These are phyloP conservation scores for Gymnothorax javanicus DNA, from an alignment of 2,797 vertebrate species.

Conservation along the genomic window DNA sequence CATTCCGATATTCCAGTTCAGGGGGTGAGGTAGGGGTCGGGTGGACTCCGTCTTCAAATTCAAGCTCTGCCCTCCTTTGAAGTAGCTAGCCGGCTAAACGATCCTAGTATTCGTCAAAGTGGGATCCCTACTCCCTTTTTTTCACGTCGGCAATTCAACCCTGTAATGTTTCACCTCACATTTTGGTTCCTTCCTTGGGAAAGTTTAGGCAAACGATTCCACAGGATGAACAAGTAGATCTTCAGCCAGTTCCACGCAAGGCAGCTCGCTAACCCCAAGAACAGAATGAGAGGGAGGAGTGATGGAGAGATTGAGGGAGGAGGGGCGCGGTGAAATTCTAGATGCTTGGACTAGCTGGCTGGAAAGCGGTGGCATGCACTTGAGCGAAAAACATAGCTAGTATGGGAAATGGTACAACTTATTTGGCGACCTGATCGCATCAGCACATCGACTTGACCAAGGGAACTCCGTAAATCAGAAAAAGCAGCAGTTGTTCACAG, in stretches of 20 bases:
- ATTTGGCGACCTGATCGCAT: background rate
- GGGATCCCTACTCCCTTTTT: background rate
- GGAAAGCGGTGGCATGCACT: background rate
- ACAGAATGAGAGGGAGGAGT: conserved; percentile 29
- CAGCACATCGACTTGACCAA: background rate
- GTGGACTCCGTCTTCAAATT: conserved; percentile 50
- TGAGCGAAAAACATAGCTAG: background rate
- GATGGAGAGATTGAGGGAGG: conserved; percentile 23
- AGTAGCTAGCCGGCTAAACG: background rate
- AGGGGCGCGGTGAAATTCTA: conserved; percentile 31
- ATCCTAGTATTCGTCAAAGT: conserved; percentile 11
- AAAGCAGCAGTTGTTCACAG: background rate
- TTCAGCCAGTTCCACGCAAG: background rate
- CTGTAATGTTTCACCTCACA: conserved; percentile 40
- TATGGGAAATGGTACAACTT: background rate
- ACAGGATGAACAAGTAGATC: conserved; percentile 30
- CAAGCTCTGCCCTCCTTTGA: conserved; percentile 32
- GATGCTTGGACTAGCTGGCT: conserved; percentile 32
- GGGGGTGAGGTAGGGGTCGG: conserved; percentile 42
- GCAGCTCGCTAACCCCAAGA: conserved; percentile 27
- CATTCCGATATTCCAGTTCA: conserved; percentile 56
- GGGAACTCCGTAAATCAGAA: background rate
- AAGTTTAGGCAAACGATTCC: conserved; percentile 18
- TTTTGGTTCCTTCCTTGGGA: conserved; percentile 32
- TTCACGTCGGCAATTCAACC: background rate